Evolutionary conservation across 2,888 invertebrate species (phyloP).

Genomic region (Coleophora deauratella): DNA sequence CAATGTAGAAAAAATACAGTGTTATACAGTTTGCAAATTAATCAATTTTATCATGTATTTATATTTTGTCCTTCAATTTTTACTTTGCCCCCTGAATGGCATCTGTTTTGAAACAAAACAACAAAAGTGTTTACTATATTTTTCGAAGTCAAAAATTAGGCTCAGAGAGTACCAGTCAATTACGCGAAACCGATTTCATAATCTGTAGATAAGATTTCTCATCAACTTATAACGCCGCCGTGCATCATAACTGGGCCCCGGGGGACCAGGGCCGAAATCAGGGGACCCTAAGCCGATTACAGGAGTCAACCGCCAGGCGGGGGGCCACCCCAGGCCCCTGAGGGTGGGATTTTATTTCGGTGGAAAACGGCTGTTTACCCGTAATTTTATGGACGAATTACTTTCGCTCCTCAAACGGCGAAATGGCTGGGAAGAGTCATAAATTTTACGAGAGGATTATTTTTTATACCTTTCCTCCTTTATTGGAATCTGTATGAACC

Average conservation of each 20-base stretch:
- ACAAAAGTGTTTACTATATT: too few species aligned
- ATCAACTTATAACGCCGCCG: slow-evolving; percentile 59
- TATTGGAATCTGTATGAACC: slow-evolving; percentile 23
- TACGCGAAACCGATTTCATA: slow-evolving; percentile 67
- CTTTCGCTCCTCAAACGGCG: slow-evolving; percentile 65
- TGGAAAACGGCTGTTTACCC: slow-evolving; percentile 69
- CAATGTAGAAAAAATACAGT: too few species aligned
- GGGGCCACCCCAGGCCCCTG: slow-evolving; percentile 1
- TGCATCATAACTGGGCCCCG: slow-evolving; percentile 49
- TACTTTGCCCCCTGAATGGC: too few species aligned
- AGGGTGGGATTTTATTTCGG: slow-evolving; percentile 59
- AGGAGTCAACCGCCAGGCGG: slow-evolving; percentile 55
- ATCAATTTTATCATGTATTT: too few species aligned
- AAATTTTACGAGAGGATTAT: slow-evolving; percentile 59
- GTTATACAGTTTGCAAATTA: too few species aligned
- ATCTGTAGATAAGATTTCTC: slow-evolving; percentile 68
- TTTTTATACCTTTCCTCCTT: slow-evolving; percentile 58
- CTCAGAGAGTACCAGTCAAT: slow-evolving; percentile 49
- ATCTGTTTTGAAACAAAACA: too few species aligned
- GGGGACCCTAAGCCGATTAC: slow-evolving; percentile 68
- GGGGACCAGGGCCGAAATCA: slow-evolving; percentile 38
- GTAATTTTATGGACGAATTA: slow-evolving; percentile 70
- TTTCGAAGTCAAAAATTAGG: too few species aligned
- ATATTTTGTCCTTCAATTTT: too few species aligned
- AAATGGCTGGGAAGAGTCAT: slow-evolving; percentile 57